Conservation (phyloP, 2,113 vertebrate species). For the Lepus timidus region DNA sequence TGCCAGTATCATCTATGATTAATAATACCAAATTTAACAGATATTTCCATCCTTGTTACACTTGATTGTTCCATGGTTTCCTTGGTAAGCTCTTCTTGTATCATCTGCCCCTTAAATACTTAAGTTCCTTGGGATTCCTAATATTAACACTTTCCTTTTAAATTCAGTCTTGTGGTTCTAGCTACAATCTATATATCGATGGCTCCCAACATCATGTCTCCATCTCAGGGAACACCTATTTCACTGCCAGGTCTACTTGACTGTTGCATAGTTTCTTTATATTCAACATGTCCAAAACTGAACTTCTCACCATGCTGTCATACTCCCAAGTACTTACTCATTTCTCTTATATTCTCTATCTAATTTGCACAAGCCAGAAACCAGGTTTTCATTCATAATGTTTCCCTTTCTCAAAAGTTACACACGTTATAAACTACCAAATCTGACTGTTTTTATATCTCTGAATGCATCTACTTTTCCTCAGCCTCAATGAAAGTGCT, state of each 20-base stretch:
- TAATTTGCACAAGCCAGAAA: neutral
- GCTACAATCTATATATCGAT: neutral
- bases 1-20: neutral
- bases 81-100: neutral
- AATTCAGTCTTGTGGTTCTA: neutral
- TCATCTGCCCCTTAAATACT: neutral
- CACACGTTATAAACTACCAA: neutral
- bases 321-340: neutral
- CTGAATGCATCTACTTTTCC: neutral
- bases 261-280: neutral
- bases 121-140: neutral
- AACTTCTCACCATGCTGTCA: neutral
- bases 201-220: neutral
- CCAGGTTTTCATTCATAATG: neutral
- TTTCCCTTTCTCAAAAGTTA: neutral
- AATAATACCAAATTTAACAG: neutral
- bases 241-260: neutral
- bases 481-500: neutral
- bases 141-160: neutral
- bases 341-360: neutral
- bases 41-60: neutral
- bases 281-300: neutral
- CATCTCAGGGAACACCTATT: neutral
- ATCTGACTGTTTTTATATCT: neutral
- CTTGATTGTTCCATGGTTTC: neutral